phyloP scores from a whole-genome alignment of 1,140 invertebrate genomes.

The Subanguina moxae region DNA sequence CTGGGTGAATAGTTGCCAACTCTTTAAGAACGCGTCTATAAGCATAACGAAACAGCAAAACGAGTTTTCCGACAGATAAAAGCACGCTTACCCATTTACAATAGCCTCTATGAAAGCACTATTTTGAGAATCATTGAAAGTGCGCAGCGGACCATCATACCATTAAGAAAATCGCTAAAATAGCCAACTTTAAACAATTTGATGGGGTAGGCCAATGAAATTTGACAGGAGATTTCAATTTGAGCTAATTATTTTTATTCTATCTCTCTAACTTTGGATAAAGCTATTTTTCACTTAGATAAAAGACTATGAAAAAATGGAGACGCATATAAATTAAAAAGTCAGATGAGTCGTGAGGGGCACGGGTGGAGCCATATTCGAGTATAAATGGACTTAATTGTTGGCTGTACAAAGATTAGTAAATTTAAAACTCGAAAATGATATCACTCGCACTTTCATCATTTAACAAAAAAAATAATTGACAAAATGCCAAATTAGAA shows the following conservation, averaged over 20 bases:
- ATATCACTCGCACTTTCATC: no score
- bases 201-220: no score
- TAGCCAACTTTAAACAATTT: no score
- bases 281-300: conserved; percentile 78
- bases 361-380: no score
- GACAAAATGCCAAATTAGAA: no score
- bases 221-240: no score
- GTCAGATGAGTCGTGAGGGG: conserved; percentile 87
- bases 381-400: no score
- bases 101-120: conserved; percentile 80
- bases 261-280: conserved; percentile 8
- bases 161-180: no score
- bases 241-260: no score
- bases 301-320: conserved; percentile 94
- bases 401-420: no score
- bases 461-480: no score
- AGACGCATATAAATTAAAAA: conserved; percentile 88
- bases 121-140: conserved; percentile 79
- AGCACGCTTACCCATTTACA: conserved; percentile 69
- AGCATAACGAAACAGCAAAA: neutral
- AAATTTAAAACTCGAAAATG: no score
- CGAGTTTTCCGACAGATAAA: neutral
- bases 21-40: conserved; percentile 79
- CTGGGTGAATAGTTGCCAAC: conserved; percentile 69
- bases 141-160: conserved; percentile 78